These are phyloP conservation scores for Drosophila hawaiiensis DNA, from an alignment of 2,888 invertebrate genomes.

Conservation along the genomic window DNA sequence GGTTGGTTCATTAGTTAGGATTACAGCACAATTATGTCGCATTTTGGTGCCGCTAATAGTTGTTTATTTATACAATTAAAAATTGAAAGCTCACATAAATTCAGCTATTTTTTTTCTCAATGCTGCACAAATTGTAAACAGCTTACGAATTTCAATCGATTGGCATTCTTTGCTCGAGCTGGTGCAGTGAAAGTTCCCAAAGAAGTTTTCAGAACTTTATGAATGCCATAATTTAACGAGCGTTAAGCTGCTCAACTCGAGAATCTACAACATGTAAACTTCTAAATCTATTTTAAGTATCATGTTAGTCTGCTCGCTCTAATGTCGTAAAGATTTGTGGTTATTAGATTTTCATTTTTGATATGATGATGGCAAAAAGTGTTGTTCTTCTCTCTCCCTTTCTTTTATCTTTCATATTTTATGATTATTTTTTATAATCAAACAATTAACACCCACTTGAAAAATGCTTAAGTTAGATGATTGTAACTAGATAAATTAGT, in stretches of 20 bases:
- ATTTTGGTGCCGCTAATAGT: slow-evolving; percentile 71
- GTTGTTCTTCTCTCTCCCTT: slow-evolving; percentile 1
- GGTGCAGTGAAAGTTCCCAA: slow-evolving; percentile 54
- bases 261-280: slow-evolving; percentile 6
- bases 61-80: slow-evolving; percentile 74
- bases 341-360: slow-evolving; percentile 16
- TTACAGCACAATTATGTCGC: slow-evolving; percentile 79
- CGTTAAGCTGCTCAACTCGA: slow-evolving; percentile 30
- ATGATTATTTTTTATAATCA: slow-evolving; percentile 4
- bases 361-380: slow-evolving; percentile 5
- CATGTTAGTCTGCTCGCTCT: slow-evolving; percentile 2
- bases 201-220: slow-evolving; percentile 36
- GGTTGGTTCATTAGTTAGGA: slow-evolving; percentile 79
- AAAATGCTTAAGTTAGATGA: neutral
- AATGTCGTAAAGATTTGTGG: slow-evolving; percentile 32
- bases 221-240: slow-evolving; percentile 47
- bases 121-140: neutral
- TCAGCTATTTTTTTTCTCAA: slow-evolving; percentile 12
- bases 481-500: neutral
- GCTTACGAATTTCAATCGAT: slow-evolving; percentile 4
- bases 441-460: slow-evolving; percentile 23
- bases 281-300: slow-evolving; percentile 18
- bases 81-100: slow-evolving; percentile 76
- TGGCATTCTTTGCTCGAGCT: neutral
- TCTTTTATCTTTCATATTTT: slow-evolving; percentile 16